Evolutionary conservation across 2,888 invertebrate species (phyloP), one percentile per base, ranked within the genome.

Genomic region (Phorcus lineatus): DNA sequence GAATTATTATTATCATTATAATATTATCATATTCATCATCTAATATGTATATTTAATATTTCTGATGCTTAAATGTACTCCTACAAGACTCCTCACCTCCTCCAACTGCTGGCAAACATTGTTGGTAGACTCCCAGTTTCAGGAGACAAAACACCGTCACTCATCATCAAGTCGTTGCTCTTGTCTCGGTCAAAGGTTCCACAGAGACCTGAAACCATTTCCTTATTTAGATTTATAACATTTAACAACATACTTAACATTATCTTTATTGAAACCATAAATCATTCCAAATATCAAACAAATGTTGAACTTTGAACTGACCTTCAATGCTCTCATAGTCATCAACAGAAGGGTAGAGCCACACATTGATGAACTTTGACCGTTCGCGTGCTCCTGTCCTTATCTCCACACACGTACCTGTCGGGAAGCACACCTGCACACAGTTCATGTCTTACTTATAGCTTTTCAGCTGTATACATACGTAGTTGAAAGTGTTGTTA

Each of bases 171-270:
- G 75, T 90, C 90, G 80, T 90, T 88, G 17, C 70, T 67, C n/a
- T 78, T 55, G 36, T 87, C 85, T 11, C 80, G 84, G 83, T 90
- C 88, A 85, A 84, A 90, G 28, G 79, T 86, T 16, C 90, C 90
- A 85, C 90, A 90, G 31, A 90, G 81, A 78, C 90, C 90, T 90
- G 75, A 40, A 31, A 70, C 52, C 6, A 11, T 47, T 6, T 47
- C 6, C 1, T 47, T 36, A 36, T 11, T 47, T 11, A 47, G 47
- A 47, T n/a, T n/a, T n/a, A n/a, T 1, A 47, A 47, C 13, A 11
- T 47, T 11, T 13, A 11, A 11, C 47, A 47, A 47, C 13, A 47
- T 11, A 9, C 7, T 47, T 11, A 11, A 47, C 1, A 6, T 6
- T 47, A 11, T 11, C 1, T 47, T 47, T 11, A 47, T 47, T 11